Base-by-base conservation (phyloP, 2,797 vertebrate genomes). In the Peromyscus eremicus region DNA sequence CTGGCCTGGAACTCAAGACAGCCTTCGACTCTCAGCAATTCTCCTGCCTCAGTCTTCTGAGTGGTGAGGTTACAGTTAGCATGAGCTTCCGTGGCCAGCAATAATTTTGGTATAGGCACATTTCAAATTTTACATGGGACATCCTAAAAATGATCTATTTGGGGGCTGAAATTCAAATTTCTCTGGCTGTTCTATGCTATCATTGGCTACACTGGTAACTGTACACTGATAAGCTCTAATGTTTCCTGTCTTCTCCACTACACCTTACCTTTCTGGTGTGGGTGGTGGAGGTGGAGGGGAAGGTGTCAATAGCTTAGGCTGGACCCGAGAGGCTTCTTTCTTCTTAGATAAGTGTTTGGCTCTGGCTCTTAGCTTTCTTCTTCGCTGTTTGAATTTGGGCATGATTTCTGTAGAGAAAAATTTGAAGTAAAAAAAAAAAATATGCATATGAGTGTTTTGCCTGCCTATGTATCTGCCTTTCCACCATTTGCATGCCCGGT, bases 361-460 rank as follows among this genome's bases (percentile, higher is more conserved):
- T 96, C 97, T 97, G 87, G 95, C 46, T 97, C 95, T 98, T 83
- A 40, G 32, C 94, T 98, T 98, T 23, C 95, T 96, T 84, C 96
- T 95, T 66, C 77, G 62, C 89, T 98, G 98, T 94, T 98, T 98
- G 60, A 92, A 92, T 84, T 98, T 98, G 34, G 98, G 96, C 99
- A 99, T 99, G 92, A n/a, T 98, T 98, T 98, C 91, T 94, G 52
- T 21, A 90, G 71, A 92, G 2, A 66, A 86, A 91, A 37, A 75
- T 92, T 84, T 92, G 29, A 93, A 92, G 62, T n/a, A 34, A 84
- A 29, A 83, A 64, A 68, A 83, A 85, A 68, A 2, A n/a, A 34
- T 68, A 68, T 49, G 43, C 49, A 83, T 16, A 49, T 23, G 32
- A 43, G 32, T 85, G 64, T 23, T 46, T 66, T 68, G 82, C 62